A percentile compares a stretch with the other conserved stretches of the same genome.
Conservation (phyloP, 1,140 invertebrate genomes). For the Ceratitis capitata region DNA sequence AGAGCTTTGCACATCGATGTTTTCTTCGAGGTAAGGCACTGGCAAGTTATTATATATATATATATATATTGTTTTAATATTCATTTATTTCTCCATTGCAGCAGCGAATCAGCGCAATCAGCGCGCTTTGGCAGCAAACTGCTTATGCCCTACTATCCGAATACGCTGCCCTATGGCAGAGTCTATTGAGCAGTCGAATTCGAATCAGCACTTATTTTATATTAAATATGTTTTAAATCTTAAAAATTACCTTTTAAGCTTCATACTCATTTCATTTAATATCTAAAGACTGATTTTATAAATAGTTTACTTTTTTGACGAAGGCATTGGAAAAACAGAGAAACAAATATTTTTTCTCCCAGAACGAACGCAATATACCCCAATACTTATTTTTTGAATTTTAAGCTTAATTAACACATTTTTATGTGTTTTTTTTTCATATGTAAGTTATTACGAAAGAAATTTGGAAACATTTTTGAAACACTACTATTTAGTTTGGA, state of each 20-base stretch:
- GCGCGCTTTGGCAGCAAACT: conserved; percentile 61
- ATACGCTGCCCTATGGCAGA: conserved; percentile 60
- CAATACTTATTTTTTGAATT: neutral
- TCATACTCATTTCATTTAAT: neutral
- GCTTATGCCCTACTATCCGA: conserved; percentile 63
- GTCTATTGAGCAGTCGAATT: conserved; percentile 50
- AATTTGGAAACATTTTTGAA: conserved; percentile 12
- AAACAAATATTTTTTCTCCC: neutral
- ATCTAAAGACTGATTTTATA: conserved; percentile 35
- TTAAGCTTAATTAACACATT: neutral
- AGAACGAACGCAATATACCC: neutral
- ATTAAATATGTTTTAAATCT: neutral
- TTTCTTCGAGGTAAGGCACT: conserved; percentile 54
- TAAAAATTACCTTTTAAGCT: neutral
- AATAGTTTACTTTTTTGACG: neutral
- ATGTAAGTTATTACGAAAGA: neutral
- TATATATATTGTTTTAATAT: conserved; percentile 29
- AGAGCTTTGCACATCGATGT: conserved; percentile 63
- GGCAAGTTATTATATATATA: neutral
- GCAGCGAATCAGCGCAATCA: conserved; percentile 60
- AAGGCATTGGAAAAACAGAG: neutral
- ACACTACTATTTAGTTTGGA: neutral
- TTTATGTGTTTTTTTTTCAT: too few species aligned
- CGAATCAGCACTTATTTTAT: neutral
- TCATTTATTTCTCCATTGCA: conserved; percentile 41